These are phyloP conservation scores for Delichon dasypus DNA, from an alignment of 2,797 vertebrate species.

Conservation along the genomic window DNA sequence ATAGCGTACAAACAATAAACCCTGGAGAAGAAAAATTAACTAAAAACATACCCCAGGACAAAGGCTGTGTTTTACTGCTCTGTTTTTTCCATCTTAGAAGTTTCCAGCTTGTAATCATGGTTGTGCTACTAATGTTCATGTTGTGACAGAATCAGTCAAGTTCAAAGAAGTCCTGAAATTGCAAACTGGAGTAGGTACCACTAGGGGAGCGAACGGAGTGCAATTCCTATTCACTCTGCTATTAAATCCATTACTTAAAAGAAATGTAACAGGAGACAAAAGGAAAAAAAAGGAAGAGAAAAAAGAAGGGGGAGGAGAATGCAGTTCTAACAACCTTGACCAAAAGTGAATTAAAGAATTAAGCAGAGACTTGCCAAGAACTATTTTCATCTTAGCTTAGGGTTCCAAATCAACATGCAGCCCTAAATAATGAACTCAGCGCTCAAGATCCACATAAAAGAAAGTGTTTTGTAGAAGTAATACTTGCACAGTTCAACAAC, in stretches of 20 bases:
- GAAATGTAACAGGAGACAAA: neutral
- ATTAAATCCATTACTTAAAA: neutral
- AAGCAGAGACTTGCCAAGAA: neutral
- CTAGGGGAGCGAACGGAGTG: neutral
- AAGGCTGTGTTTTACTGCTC: neutral
- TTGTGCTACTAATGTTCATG: neutral
- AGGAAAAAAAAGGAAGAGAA: neutral
- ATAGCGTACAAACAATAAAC: neutral
- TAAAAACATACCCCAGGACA: neutral
- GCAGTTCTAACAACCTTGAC: neutral
- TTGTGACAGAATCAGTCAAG: neutral
- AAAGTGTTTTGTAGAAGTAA: neutral
- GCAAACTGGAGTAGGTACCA: neutral
- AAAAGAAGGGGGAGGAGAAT: neutral
- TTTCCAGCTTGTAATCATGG: neutral
- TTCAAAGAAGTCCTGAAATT: constrained; percentile 10
- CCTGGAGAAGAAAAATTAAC: neutral
- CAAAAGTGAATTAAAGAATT: constrained; percentile 4
- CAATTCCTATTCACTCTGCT: neutral
- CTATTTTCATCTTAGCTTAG: neutral
- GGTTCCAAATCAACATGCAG: neutral
- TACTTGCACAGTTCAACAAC: neutral
- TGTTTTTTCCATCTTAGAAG: constrained; percentile 1
- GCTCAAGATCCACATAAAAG: constrained; percentile 9
- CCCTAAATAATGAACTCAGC: neutral